phyloP scores from a whole-genome alignment of 2,888 invertebrate genomes.

The Rhodophaea formosa region DNA sequence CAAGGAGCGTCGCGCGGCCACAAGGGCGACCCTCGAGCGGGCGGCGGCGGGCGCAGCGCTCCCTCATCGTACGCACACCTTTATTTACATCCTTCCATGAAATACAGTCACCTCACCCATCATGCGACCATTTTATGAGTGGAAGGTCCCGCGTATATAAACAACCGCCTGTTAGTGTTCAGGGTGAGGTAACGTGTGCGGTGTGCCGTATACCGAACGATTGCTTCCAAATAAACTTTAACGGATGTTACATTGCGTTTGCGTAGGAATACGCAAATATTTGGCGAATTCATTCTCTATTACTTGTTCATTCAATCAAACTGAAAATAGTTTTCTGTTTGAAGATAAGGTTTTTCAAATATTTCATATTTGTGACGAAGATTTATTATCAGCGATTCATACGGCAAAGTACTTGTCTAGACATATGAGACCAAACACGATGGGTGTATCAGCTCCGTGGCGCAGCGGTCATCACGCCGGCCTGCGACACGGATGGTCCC shows the following conservation, averaged over 20 bases:
- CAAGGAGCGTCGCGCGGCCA: constrained; percentile 72
- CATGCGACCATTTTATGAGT: constrained; percentile 54
- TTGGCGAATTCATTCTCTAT: constrained; percentile 2
- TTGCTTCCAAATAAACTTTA: constrained; percentile 4
- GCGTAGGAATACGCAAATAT: constrained; percentile 11
- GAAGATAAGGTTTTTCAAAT: background rate
- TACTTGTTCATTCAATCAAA: background rate
- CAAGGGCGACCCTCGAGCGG: constrained; percentile 73
- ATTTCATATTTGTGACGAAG: too few relatives aligned
- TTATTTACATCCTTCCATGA: constrained; percentile 70
- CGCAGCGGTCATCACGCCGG: too few relatives aligned
- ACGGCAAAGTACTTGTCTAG: too few relatives aligned
- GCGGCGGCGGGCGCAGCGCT: constrained; percentile 34
- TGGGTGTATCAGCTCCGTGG: too few relatives aligned
- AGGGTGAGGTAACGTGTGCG: constrained; percentile 40
- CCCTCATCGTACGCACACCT: constrained; percentile 56
- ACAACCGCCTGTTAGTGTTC: constrained; percentile 46
- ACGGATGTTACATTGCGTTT: constrained; percentile 6
- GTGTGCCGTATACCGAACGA: constrained; percentile 17
- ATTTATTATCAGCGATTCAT: too few relatives aligned
- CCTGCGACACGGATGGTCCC: too few relatives aligned
- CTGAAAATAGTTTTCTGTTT: background rate
- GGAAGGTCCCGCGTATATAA: constrained; percentile 52
- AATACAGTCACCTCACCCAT: constrained; percentile 52
- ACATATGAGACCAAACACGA: too few relatives aligned